These are phyloP conservation scores for Endomychus coccineus DNA, from an alignment of 2,888 invertebrate species.

Conservation along the genomic window DNA sequence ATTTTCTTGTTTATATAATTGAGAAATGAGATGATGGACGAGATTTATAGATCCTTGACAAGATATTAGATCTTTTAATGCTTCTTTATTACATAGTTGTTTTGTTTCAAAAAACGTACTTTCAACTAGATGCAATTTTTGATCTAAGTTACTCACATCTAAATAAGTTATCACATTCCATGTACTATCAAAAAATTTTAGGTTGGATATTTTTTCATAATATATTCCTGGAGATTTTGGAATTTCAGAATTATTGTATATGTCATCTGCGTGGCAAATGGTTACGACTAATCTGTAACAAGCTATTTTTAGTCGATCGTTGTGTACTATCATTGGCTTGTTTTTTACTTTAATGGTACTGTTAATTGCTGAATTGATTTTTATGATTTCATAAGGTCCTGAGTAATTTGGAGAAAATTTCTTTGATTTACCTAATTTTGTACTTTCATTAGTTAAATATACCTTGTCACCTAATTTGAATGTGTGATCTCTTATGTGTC, in stretches of 20 bases:
- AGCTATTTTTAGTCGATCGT: constrained; percentile 2
- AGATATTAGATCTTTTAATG: neutral
- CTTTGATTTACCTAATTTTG: constrained; percentile 5
- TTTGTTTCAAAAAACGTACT: neutral
- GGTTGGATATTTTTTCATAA: neutral
- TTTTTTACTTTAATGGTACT: constrained; percentile 17
- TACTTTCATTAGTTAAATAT: constrained; percentile 14
- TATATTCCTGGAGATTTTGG: constrained; percentile 1
- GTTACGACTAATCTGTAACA: no score
- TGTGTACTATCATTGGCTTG: neutral
- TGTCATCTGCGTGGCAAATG: no score
- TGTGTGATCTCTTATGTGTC: neutral
- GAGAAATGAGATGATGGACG: neutral
- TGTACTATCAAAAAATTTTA: constrained; percentile 1
- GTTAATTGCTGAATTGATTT: constrained; percentile 13
- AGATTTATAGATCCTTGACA: neutral
- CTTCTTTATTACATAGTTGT: neutral
- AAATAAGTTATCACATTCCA: constrained; percentile 3
- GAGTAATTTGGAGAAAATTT: constrained; percentile 15
- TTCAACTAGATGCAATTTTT: neutral
- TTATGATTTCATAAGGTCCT: constrained; percentile 18
- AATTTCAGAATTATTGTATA: neutral
- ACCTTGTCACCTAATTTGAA: constrained; percentile 19
- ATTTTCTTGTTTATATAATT: constrained; percentile 7
- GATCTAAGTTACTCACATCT: neutral